phyloP scores from a whole-genome alignment of 2,888 invertebrate species.

The Chalcosyrphus nemorum region DNA sequence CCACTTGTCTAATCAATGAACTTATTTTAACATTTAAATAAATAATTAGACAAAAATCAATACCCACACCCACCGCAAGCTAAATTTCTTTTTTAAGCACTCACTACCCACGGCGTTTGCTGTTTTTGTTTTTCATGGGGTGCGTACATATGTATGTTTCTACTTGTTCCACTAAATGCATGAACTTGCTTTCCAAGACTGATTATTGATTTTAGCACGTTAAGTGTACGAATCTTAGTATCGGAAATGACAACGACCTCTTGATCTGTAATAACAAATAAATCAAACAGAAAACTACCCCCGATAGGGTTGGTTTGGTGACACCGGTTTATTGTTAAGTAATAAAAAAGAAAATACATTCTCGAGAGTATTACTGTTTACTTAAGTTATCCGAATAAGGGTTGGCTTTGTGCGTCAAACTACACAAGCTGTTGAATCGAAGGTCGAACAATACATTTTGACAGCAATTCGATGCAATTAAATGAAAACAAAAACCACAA shows the following conservation, averaged over 20 bases:
- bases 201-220: too few species aligned
- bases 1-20: neutral
- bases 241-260: neutral
- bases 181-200: too few species aligned
- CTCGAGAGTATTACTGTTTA: too few species aligned
- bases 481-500: neutral
- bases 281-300: constrained; percentile 1
- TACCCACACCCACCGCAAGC: too few species aligned
- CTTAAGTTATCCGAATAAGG: neutral
- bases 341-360: neutral
- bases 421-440: neutral
- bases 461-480: neutral
- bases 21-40: neutral
- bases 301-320: neutral
- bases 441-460: neutral
- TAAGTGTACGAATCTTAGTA: neutral
- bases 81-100: neutral
- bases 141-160: too few species aligned
- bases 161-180: too few species aligned
- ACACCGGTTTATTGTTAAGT: neutral
- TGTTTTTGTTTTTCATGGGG: neutral
- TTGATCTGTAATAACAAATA: neutral
- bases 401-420: neutral
- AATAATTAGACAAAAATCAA: neutral
- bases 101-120: neutral